Evolutionary conservation across 2,113 vertebrate species (phyloP), one percentile per base, ranked within the genome.

Genomic region (Bubo blakistoni): DNA sequence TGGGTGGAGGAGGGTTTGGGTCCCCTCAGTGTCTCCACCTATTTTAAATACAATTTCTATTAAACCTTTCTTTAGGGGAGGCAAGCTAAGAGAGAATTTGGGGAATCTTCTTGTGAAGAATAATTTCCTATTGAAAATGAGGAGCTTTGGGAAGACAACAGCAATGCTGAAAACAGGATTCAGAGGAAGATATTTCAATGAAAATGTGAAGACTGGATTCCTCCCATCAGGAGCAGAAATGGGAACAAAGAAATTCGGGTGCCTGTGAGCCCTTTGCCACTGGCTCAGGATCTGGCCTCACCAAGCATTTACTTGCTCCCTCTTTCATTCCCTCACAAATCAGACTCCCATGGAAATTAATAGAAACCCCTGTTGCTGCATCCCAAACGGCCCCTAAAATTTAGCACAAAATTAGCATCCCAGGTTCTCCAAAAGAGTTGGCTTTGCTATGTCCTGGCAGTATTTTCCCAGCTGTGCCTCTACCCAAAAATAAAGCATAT

Each of bases 1-100:
- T 40, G 47, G 4, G 11, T 52, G 40, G 12, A 55, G 36, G 34
- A 49, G 20, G 4, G 3, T 32, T 85, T 0, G 1, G 4, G 16
- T 54, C 8, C 12, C 27, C 15, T 4, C 32, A 62, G 5, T 21
- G 32, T 6, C 40, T 71, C 46, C 29, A 32, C 24, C 42, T 40
- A 13, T 55, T 81, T 81, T 47, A 69, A 80, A 49, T 34, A 47
- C 2, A 40, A 49, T 63, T 81, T 49, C 11, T 84, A 16, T 34
- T 55, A 32, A 44, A n/a, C 2, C 40, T 61, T 79, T 49, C 47
- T 57, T 76, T 26, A 47, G 27, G 21, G 15, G 26, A 79, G 19
- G 25, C 9, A 52, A 72, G 14, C 6, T 49, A 52, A 40, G 65
- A 44, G 16, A 79, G 6, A 4, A 9, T 57, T 65, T 80, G 82